These are phyloP conservation scores for Altica lythri DNA, from an alignment of 2,888 invertebrate genomes.

Conservation along the genomic window DNA sequence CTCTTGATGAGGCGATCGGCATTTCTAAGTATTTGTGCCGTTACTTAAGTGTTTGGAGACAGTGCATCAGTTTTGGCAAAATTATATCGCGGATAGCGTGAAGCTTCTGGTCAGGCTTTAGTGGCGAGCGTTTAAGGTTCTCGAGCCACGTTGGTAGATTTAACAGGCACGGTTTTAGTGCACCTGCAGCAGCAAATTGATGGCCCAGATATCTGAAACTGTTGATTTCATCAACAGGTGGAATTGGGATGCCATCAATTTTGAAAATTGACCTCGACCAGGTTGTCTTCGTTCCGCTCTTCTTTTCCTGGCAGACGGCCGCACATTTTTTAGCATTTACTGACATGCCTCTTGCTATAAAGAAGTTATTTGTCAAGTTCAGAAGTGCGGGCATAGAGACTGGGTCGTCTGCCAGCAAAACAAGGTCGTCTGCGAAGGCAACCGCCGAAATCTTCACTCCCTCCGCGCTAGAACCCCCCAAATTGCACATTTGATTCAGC, in stretches of 20 bases:
- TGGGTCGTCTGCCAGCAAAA: slow-evolving; percentile 22
- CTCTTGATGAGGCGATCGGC: slow-evolving; percentile 20
- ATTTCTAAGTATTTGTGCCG: slow-evolving; percentile 18
- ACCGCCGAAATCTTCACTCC: slow-evolving; percentile 14
- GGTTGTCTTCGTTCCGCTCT: too few relatives aligned
- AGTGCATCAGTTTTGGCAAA: too few relatives aligned
- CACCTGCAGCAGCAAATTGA: neutral
- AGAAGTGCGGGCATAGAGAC: slow-evolving; percentile 17
- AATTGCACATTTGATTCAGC: slow-evolving; percentile 32
- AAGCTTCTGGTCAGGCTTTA: slow-evolving; percentile 54
- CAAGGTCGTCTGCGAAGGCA: slow-evolving; percentile 40
- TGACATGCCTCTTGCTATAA: slow-evolving; percentile 30
- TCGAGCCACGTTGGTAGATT: slow-evolving; percentile 5
- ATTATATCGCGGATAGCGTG: too few relatives aligned
- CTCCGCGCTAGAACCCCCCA: neutral
- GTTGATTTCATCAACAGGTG: too few relatives aligned
- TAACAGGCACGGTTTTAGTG: neutral
- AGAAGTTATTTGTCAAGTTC: slow-evolving; percentile 13
- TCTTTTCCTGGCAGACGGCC: slow-evolving; percentile 1
- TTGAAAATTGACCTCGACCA: too few relatives aligned
- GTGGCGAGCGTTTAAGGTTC: too few relatives aligned
- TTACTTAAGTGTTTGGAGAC: slow-evolving; percentile 44
- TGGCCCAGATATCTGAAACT: too few relatives aligned
- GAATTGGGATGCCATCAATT: too few relatives aligned
- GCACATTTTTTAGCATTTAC: slow-evolving; percentile 33